Base-by-base conservation (phyloP, 2,888 invertebrate species). In the Bombyx huttoni region DNA sequence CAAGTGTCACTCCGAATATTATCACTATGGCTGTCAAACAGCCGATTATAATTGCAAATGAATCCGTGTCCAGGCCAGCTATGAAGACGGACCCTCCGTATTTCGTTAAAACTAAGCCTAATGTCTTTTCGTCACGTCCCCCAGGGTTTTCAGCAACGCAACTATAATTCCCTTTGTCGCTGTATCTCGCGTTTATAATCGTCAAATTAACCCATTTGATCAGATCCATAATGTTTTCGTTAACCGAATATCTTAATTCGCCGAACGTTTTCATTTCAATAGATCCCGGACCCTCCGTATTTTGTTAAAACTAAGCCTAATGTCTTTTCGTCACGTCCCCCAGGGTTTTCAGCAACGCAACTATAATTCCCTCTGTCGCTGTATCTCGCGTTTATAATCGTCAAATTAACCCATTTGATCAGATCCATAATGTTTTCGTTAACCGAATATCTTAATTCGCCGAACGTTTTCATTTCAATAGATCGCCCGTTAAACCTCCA, bases 61-160 rank as follows among this genome's bases (percentile, higher is more conserved):
- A 75, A 54, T 90, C 89, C 5, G 88, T 89, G 53, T 86, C 81
- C 67, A 84, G 76, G 0, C 88, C 84, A 51, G 86, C 85, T 62
- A 87, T 82, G 0, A 74, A 78, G 5, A n/a, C 82, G 6, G 69
- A 58, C 8, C 86, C 88, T 52, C 89, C 86, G 68, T 88, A 87
- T 63, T 75, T 86, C 12, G 84, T 80, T n/a, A 89, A 63, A 7
- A 91, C 75, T 46, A 97, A 75, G 7, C 91, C 91, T 49, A 96
- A 85, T 62, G 94, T 95, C 52, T 91, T 91, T 69, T 95, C 94
- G 52, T 93, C 93, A 7, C 90, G 90, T 0, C 96, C 97, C 0
- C 95, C 97, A 0, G 92, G 91, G 73, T 95, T 97, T 65, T 92
- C 93, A 0, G 96, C 96, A 0, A 94, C 89, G 68, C 97, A 97